These are phyloP conservation scores for Chrysolina oricalcia DNA, from an alignment of 2,888 invertebrate genomes.

Conservation along the genomic window DNA sequence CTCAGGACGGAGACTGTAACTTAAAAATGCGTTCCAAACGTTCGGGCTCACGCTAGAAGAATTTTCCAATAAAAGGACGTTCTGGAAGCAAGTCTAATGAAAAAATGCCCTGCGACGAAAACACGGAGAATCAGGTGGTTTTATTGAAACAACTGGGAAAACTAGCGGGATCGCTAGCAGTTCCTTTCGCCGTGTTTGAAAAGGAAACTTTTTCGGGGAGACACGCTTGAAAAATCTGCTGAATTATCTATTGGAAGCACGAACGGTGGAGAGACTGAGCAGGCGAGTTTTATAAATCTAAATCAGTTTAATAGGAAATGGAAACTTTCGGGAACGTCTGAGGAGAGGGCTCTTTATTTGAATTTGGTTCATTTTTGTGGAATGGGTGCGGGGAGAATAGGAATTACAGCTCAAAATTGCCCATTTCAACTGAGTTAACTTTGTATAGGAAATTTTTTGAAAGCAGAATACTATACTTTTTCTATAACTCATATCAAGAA, in stretches of 20 bases:
- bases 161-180: constrained; percentile 35
- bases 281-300: constrained; percentile 40
- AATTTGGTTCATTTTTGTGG: not conserved
- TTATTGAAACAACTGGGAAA: constrained; percentile 58
- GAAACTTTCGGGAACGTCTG: constrained; percentile 36
- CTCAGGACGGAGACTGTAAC: constrained; percentile 60
- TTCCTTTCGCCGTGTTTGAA: constrained; percentile 1
- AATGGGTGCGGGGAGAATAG: not conserved
- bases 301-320: constrained; percentile 45
- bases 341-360: not conserved
- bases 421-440: not conserved
- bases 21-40: constrained; percentile 62
- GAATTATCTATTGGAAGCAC: constrained; percentile 48
- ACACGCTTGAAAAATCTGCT: constrained; percentile 44
- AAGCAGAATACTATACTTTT: too few species aligned
- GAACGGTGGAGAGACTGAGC: constrained; percentile 42
- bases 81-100: constrained; percentile 64
- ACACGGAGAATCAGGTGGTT: constrained; percentile 64
- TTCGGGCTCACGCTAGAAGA: constrained; percentile 64
- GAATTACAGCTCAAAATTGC: not conserved
- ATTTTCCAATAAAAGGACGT: constrained; percentile 64
- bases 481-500: too few species aligned
- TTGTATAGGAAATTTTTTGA: too few species aligned
- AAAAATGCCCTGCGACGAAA: constrained; percentile 64
- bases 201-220: constrained; percentile 53